Evolutionary conservation across 2,888 invertebrate genomes (phyloP).

Genomic region (Eustalomyia histrio): DNA sequence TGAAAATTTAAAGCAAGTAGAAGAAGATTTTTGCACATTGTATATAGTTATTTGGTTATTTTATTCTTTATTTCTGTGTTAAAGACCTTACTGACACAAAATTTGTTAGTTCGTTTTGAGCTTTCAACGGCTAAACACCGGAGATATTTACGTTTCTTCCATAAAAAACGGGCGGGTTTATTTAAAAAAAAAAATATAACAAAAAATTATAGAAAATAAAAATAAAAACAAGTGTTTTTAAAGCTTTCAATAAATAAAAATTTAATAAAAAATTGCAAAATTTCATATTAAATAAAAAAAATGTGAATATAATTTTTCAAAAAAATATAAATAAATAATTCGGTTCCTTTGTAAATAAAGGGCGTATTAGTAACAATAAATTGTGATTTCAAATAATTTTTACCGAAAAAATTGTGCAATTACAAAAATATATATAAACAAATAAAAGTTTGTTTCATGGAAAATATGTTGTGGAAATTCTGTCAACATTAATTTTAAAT

Average conservation of each 20-base stretch:
- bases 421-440: too few species aligned
- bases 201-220: background rate
- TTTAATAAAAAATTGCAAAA: background rate
- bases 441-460: too few species aligned
- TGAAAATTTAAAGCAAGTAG: constrained; percentile 34
- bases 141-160: constrained; percentile 22
- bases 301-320: background rate
- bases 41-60: constrained; percentile 11
- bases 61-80: constrained; percentile 40
- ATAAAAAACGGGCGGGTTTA: constrained; percentile 44
- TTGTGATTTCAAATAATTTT: too few species aligned
- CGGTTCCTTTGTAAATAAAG: too few species aligned
- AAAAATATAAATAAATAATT: background rate
- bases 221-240: background rate
- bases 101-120: constrained; percentile 67
- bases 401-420: too few species aligned
- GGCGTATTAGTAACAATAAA: too few species aligned
- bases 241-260: background rate
- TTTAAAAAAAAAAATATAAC: constrained; percentile 48
- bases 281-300: too few species aligned
- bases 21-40: constrained; percentile 14
- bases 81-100: constrained; percentile 61
- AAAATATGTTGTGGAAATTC: too few species aligned
- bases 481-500: too few species aligned
- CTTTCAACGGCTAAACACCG: constrained; percentile 67